These are phyloP conservation scores for Cataglyphis rosenhaueri DNA, from an alignment of 2,888 invertebrate species.

Conservation along the genomic window DNA sequence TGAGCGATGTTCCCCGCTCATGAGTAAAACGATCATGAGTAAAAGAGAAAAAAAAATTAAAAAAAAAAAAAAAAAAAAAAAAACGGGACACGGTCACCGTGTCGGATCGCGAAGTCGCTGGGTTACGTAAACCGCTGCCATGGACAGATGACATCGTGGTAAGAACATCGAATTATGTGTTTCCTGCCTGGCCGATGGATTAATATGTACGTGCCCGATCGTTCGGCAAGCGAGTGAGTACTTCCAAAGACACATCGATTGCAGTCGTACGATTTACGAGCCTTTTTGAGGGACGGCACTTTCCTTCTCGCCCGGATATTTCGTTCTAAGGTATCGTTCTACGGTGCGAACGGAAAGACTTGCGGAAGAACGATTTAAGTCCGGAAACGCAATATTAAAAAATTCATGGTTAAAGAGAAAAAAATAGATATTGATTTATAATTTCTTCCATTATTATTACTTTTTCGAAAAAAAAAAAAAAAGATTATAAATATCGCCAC, in stretches of 20 bases:
- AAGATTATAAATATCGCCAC: not conserved
- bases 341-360: not conserved
- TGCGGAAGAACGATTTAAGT: not conserved
- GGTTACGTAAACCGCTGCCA: slow-evolving; percentile 79
- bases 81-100: slow-evolving; percentile 38
- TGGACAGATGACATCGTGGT: slow-evolving; percentile 78
- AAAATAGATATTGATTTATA: not conserved
- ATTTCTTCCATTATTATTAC: not conserved
- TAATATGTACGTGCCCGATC: slow-evolving; percentile 68
- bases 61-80: not conserved
- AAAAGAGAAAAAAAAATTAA: not conserved
- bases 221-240: slow-evolving; percentile 49
- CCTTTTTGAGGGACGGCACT: slow-evolving; percentile 30
- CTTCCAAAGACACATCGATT: slow-evolving; percentile 43
- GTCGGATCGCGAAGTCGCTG: slow-evolving; percentile 64
- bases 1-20: slow-evolving; percentile 16
- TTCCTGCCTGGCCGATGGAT: slow-evolving; percentile 71
- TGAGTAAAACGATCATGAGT: slow-evolving; percentile 2
- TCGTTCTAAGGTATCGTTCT: not conserved
- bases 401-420: not conserved
- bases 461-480: not conserved
- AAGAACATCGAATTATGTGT: slow-evolving; percentile 80
- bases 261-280: slow-evolving; percentile 21
- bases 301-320: slow-evolving; percentile 25
- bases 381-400: not conserved